Conservation (phyloP, 2,113 vertebrate genomes). For the Promerops cafer region DNA sequence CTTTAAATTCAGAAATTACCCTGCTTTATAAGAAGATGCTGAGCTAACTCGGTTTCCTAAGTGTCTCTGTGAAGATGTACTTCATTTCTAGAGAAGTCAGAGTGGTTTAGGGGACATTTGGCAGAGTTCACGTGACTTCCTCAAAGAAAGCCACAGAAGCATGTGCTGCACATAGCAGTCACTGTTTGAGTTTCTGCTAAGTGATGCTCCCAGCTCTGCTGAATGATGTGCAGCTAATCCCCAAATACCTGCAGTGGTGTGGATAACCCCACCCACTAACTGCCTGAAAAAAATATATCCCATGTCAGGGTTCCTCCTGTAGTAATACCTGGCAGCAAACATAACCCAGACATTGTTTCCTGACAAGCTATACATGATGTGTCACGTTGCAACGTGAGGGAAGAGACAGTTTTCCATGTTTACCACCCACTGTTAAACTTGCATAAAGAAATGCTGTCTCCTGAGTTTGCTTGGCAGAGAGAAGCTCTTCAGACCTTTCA, state of each 20-base stretch:
- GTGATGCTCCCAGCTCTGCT: background rate
- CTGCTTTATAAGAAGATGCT: background rate
- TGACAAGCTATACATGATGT: background rate
- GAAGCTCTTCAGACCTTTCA: background rate
- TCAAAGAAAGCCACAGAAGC: background rate
- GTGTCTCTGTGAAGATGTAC: background rate
- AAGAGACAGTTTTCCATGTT: background rate
- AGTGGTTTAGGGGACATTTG: background rate
- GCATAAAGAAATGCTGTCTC: background rate
- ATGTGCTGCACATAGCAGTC: background rate
- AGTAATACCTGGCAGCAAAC: conserved; percentile 6
- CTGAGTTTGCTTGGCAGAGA: background rate
- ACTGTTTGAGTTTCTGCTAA: background rate
- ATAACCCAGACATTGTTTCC: background rate
- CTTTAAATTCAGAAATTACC: background rate
- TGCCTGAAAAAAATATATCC: background rate
- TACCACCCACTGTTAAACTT: background rate
- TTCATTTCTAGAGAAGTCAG: background rate
- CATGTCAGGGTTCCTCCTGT: background rate
- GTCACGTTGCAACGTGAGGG: background rate
- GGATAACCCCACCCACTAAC: background rate
- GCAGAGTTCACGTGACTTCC: background rate
- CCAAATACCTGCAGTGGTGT: background rate
- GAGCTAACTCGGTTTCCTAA: background rate
- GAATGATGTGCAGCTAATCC: conserved; percentile 11